Conservation (phyloP, 2,113 vertebrate species). For the Desmodus rotundus region DNA sequence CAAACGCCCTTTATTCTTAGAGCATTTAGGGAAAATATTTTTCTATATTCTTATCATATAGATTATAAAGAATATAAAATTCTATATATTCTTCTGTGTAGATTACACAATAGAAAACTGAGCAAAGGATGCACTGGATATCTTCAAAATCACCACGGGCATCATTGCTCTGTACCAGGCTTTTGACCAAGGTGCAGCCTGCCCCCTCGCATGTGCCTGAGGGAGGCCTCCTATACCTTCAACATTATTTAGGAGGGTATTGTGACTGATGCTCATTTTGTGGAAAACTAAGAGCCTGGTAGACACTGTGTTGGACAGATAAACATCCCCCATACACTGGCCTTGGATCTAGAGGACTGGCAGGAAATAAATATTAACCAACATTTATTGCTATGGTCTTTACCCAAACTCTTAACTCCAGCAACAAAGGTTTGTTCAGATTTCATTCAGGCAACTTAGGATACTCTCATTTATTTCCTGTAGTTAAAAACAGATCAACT, state of each 20-base stretch:
- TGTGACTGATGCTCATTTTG: background rate
- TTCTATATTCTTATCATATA: background rate
- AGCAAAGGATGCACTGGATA: background rate
- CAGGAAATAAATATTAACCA: background rate
- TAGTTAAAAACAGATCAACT: background rate
- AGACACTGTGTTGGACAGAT: background rate
- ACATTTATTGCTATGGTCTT: background rate
- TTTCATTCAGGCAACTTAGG: background rate
- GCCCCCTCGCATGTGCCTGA: background rate
- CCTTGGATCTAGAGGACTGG: background rate
- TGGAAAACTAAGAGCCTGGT: background rate
- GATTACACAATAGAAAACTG: background rate
- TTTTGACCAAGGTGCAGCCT: background rate
- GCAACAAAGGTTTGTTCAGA: background rate
- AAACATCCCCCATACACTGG: background rate
- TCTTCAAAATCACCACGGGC: background rate
- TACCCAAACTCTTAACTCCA: background rate
- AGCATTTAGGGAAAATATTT: background rate
- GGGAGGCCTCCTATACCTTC: background rate
- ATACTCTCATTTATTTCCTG: background rate
- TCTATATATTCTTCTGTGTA: background rate
- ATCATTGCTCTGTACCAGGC: too few species aligned
- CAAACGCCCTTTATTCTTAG: background rate
- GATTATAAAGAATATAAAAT: background rate
- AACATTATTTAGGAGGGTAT: background rate